Percentiles rank a stretch among this genome's conserved stretches.
phyloP scores from a whole-genome alignment of 2,113 vertebrate species.

The Eulacestoma nigropectus region DNA sequence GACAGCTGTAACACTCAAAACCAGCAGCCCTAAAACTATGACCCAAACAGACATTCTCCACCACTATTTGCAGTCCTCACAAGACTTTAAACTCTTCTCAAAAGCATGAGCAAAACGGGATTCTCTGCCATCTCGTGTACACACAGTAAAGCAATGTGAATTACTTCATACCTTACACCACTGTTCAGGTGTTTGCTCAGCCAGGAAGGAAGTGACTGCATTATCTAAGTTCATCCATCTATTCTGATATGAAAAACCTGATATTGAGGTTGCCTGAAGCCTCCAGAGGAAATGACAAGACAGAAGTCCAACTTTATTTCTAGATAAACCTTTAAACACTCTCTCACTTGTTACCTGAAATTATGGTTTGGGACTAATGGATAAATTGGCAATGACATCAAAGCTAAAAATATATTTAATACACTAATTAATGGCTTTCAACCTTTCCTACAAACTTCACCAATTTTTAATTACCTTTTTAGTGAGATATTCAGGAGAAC shows the following conservation, averaged over 20 bases:
- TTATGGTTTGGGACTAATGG: not conserved
- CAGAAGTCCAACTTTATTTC: not conserved
- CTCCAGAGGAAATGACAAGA: not conserved
- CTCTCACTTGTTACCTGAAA: not conserved
- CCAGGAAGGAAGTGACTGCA: rapidly evolving
- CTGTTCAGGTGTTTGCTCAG: not conserved
- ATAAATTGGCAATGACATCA: not conserved
- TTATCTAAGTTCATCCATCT: not conserved
- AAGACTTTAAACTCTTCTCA: not conserved
- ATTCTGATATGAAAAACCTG: not conserved
- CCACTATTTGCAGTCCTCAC: not conserved
- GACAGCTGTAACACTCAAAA: not conserved
- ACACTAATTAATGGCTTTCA: not conserved
- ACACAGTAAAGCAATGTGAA: not conserved
- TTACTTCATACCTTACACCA: not conserved
- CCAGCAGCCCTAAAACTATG: not conserved
- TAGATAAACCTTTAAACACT: not conserved
- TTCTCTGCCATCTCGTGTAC: not conserved
- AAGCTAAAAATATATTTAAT: not conserved
- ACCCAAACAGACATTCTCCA: not conserved
- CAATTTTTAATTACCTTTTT: not conserved
- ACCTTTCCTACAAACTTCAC: not conserved
- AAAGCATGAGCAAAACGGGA: not conserved
- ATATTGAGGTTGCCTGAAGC: not conserved
- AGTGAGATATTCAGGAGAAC: not conserved